A percentile compares a stretch with the other conserved stretches of the same genome.
Conservation (phyloP, 53 echinoderm and acorn worm species). For the Paracentrotus lividus region DNA sequence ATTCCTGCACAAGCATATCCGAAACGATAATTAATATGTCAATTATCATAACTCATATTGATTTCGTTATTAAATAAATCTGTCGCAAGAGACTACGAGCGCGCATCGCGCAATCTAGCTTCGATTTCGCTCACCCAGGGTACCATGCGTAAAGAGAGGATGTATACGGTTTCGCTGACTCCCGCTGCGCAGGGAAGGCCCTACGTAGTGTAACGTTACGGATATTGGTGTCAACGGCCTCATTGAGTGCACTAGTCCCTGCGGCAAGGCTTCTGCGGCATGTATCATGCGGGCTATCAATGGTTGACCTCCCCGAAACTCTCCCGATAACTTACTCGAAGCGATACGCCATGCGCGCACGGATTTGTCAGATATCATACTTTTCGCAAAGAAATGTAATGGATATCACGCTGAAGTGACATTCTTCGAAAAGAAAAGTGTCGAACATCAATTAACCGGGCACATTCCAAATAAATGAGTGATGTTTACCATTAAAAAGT, state of each 20-base stretch:
- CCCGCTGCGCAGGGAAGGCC: slow-evolving; percentile 69
- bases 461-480: slow-evolving; percentile 67
- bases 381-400: slow-evolving; percentile 35
- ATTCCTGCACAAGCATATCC: neutral
- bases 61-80: neutral
- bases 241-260: slow-evolving; percentile 61
- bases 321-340: slow-evolving; percentile 58
- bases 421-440: slow-evolving; percentile 30
- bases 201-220: slow-evolving; percentile 61
- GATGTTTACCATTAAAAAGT: neutral
- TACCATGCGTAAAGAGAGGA: slow-evolving; percentile 61
- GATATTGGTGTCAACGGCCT: slow-evolving; percentile 74
- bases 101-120: slow-evolving; percentile 27
- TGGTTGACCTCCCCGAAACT: slow-evolving; percentile 72
- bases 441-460: slow-evolving; percentile 60
- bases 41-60: neutral
- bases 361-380: slow-evolving; percentile 36
- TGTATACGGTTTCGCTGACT: slow-evolving; percentile 72
- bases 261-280: slow-evolving; percentile 69
- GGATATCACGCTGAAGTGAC: slow-evolving; percentile 30
- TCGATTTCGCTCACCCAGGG: slow-evolving; percentile 58
- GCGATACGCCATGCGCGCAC: slow-evolving; percentile 59
- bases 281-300: slow-evolving; percentile 68
- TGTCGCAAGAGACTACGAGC: neutral
- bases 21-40: neutral